Evolutionary conservation across 2,797 vertebrate species (phyloP).

Genomic region (Poecilia wingei): DNA sequence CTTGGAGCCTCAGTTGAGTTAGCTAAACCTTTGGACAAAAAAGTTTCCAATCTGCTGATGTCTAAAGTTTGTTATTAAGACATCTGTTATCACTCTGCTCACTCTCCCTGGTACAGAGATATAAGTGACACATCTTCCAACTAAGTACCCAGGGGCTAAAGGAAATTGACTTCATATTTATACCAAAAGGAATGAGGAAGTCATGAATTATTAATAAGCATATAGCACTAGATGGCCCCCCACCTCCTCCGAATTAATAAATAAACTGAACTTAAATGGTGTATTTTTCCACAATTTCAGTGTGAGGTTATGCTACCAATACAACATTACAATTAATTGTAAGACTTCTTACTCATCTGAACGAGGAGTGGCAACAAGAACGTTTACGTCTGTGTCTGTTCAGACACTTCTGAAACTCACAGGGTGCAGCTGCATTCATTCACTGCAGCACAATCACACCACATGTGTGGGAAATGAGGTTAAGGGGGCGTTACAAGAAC

Average conservation of each 20-base stretch:
- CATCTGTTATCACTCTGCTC: neutral
- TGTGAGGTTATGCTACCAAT: neutral
- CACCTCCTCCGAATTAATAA: neutral
- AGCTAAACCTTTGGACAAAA: neutral
- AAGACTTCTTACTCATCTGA: neutral
- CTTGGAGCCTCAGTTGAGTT: neutral
- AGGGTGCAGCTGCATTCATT: neutral
- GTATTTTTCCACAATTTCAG: neutral
- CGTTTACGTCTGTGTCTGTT: neutral
- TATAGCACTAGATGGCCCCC: neutral
- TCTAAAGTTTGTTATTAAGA: neutral
- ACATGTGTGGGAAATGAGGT: neutral
- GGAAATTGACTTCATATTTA: neutral
- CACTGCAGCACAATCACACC: neutral
- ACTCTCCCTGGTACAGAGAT: neutral
- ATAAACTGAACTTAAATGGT: neutral
- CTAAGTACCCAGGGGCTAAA: neutral
- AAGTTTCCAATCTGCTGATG: neutral
- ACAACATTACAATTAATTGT: neutral
- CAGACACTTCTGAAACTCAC: conserved; percentile 1
- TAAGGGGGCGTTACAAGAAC: conserved; percentile 9
- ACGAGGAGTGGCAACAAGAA: neutral
- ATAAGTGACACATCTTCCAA: neutral
- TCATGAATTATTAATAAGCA: neutral
- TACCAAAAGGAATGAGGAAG: neutral